A percentile compares a stretch with the other conserved stretches of the same genome.
These are phyloP conservation scores for Nycticebus coucang DNA, from an alignment of 2,113 vertebrate genomes.

Conservation along the genomic window DNA sequence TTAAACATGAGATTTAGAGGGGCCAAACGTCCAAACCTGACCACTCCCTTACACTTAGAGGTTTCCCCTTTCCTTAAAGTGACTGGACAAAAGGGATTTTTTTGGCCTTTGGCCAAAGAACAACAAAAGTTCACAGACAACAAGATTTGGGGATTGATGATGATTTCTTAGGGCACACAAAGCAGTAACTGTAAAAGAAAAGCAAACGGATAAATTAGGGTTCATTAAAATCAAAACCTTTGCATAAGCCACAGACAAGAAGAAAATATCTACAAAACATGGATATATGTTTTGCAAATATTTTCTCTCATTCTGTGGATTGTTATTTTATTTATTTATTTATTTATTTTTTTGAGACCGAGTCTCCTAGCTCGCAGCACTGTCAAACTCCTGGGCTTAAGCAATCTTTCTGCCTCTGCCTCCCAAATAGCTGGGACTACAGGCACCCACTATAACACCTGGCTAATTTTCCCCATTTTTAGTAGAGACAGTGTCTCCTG, in stretches of 20 bases:
- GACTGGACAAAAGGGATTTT: neutral
- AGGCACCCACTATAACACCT: too few relatives aligned
- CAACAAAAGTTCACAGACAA: neutral
- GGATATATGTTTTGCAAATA: neutral
- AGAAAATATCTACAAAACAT: neutral
- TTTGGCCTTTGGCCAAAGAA: neutral
- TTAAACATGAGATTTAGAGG: too few relatives aligned
- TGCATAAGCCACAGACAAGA: neutral
- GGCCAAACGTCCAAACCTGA: too few relatives aligned
- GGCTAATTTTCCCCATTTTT: too few relatives aligned
- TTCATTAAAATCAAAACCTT: neutral
- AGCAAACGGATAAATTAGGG: too few relatives aligned
- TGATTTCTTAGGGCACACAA: neutral
- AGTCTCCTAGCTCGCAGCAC: too few relatives aligned
- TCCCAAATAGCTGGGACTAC: too few relatives aligned
- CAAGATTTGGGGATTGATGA: neutral
- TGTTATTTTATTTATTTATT: neutral
- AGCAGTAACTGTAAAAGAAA: neutral
- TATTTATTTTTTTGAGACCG: too few relatives aligned
- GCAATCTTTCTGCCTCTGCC: too few relatives aligned
- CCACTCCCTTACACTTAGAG: neutral
- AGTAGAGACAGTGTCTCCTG: too few relatives aligned
- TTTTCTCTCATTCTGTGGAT: neutral
- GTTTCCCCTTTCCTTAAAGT: neutral
- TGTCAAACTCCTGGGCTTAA: too few relatives aligned